Evolutionary conservation across 2,113 vertebrate genomes (phyloP), one percentile per base, ranked within the genome.

Genomic region (Rattus rattus): DNA sequence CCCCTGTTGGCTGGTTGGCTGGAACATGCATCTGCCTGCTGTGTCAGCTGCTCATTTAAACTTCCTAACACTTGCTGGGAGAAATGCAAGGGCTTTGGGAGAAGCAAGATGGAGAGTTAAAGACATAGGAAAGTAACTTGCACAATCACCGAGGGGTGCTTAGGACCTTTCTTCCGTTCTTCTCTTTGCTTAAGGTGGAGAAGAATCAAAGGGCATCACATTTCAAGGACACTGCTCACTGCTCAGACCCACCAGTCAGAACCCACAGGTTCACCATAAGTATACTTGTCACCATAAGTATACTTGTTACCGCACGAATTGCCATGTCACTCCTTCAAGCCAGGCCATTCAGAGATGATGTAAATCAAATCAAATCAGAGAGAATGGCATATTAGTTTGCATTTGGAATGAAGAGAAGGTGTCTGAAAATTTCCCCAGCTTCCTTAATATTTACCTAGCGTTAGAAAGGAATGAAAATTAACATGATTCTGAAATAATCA

Each of bases 21-120:
- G 91, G 96, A 61, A 19, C 0, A 0, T 59, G 56, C 69, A 19
- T 30, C 54, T 79, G 76, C 52, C 97, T 98, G 98, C 96, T 97
- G 98, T 95, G 98, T 98, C 99, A 99, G 99, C 99, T 99, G 99
- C 99, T 99, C 98, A 98, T 99, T 99, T 99, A 99, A 99, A 98
- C 98, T 98, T 98, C 94, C 97, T 97, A 90, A 97, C 97, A 97
- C 97, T 91, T 97, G 76, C 93, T 97, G 94, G 96, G 97, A 95
- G 84, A 94, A 97, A 98, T 97, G 83, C 90, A 96, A 92, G 39
- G 94, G 88, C 75, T 94, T 92, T 69, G 20, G 70, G 70, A 92
- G 17, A 54, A 49, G 89, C 56, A 30, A 24, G 16, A 56, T 7
- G 84, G 17, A 80, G 67, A 6, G 69, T 19, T 26, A 92, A 79